Evolutionary conservation across 2,113 vertebrate genomes (phyloP), one percentile per base, ranked within the genome.

Genomic region (Nothocercus nigrocapillus): DNA sequence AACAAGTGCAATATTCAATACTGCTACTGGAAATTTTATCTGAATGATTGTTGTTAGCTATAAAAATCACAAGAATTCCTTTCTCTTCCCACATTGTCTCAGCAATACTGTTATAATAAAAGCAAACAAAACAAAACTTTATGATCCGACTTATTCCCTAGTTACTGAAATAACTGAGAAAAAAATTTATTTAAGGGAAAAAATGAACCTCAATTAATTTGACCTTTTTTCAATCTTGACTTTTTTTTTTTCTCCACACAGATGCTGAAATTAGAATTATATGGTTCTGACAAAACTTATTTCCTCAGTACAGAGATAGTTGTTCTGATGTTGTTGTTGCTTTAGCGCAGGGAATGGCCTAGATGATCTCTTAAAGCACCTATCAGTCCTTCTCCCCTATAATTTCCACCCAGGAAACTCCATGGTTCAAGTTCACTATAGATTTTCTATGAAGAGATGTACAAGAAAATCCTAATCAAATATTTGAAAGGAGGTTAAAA

Each of bases 381-480:
- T 42, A 61, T 45, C 56, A 94, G 16, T 12, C n/a, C 36, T 58
- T 17, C 34, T 77, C 1, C 13, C 28, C 49, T 58, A 1, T 61
- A 53, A 68, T 83, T 76, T 82, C 54, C 40, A 62, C 19, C 44
- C 66, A 62, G 77, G 68, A n/a, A 62, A 62, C 3, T 5, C 13
- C 36, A 66, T 16, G 6, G 2, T 80, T 45, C 44, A 74, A 63
- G 7, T 7, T 83, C 73, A 72, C 11, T 21, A 75, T 15, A 74
- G 54, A 11, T 63, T 51, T 91, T 59, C 32, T 70, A 19, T 81
- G 72, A 72, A 82, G 42, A 78, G 32, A 44, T 1, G 1, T 8
- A n/a, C 25, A 77, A 83, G 82, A 62, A 82, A 91, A 82, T 76
- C 32, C 21, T 89, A 40, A 34, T 93, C n/a, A 38, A 59, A 74